A percentile compares a stretch with the other conserved stretches of the same genome.
Evolutionary conservation across 2,797 vertebrate genomes (phyloP).

Genomic region (Muscicapa comitata): DNA sequence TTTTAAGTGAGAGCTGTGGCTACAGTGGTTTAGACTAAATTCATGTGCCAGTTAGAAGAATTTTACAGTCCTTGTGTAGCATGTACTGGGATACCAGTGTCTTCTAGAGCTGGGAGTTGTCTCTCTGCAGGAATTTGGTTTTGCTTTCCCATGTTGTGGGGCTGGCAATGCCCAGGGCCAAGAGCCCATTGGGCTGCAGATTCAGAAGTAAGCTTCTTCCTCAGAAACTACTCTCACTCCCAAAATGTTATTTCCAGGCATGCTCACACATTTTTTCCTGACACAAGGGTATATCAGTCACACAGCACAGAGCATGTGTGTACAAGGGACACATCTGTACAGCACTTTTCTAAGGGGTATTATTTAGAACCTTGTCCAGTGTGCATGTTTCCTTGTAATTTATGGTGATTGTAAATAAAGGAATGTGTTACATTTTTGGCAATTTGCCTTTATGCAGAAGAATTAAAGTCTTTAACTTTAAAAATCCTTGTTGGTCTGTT

Average conservation of each 20-base stretch:
- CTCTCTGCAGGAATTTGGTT: background rate
- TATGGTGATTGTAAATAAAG: slow-evolving; percentile 1
- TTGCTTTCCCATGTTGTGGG: background rate
- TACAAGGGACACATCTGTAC: background rate
- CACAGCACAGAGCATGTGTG: accelerated
- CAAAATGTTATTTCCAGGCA: background rate
- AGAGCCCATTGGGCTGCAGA: background rate
- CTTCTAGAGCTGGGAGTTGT: background rate
- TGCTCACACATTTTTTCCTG: background rate
- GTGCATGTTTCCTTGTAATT: background rate
- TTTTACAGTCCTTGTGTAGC: background rate
- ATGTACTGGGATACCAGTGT: background rate
- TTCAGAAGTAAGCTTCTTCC: background rate
- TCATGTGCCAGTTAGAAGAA: background rate
- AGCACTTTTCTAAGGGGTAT: background rate
- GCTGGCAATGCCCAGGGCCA: background rate
- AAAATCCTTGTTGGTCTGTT: background rate
- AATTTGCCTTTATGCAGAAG: slow-evolving; percentile 6
- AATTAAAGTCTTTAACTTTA: slow-evolving; percentile 3
- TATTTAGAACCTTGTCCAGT: background rate
- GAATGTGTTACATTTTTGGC: background rate
- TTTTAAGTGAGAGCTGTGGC: background rate
- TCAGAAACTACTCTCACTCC: background rate
- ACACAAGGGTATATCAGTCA: background rate
- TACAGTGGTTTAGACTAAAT: background rate